Conservation (phyloP, 2,113 vertebrate genomes). For the Coracopsis vasa region DNA sequence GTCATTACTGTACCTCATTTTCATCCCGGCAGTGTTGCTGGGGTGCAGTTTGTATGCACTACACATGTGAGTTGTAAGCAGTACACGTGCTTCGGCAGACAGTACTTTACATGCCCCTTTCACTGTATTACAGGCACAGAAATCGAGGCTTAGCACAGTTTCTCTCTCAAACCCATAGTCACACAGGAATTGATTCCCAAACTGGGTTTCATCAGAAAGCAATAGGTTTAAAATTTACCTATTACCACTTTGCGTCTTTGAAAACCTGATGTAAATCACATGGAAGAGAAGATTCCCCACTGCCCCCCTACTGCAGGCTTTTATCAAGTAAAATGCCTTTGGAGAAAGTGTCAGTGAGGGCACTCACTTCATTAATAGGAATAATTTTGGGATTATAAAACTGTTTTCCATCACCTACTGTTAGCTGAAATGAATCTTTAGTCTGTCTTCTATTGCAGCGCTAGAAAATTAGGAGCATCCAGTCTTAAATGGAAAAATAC, state of each 20-base stretch:
- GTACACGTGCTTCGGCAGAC: neutral
- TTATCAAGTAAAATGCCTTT: neutral
- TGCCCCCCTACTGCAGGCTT: neutral
- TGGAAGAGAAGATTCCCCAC: neutral
- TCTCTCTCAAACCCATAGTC: neutral
- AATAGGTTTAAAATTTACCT: neutral
- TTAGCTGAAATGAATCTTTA: neutral
- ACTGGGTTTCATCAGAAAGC: neutral
- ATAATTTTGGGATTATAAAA: neutral
- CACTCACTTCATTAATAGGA: neutral
- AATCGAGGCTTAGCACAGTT: neutral
- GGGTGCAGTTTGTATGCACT: neutral
- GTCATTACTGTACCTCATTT: neutral
- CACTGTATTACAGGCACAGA: neutral
- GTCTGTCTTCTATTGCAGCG: neutral
- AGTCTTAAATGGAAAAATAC: neutral
- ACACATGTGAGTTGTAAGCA: neutral
- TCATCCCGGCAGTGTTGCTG: neutral
- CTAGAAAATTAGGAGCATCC: neutral
- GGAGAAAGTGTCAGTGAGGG: neutral
- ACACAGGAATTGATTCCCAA: neutral
- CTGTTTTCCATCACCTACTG: neutral
- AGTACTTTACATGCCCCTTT: neutral
- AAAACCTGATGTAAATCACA: neutral
- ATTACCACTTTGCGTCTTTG: neutral